phyloP scores from a whole-genome alignment of 1,140 invertebrate species.

The Brachionus plicatilis region DNA sequence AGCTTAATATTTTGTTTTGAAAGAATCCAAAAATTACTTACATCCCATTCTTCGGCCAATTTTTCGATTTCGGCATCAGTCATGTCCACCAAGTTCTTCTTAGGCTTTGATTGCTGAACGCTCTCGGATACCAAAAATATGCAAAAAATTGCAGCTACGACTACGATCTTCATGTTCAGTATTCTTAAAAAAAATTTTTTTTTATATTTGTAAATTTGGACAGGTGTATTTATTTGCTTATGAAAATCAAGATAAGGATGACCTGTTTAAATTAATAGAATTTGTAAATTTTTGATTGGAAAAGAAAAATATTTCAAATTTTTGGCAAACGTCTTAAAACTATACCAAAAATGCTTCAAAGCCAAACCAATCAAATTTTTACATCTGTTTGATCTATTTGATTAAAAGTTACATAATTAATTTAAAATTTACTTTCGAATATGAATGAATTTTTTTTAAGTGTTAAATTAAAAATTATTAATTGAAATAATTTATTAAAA shows the following conservation, averaged over 20 bases:
- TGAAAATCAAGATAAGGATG: not conserved
- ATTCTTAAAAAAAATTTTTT: not conserved
- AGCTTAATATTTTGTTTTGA: not conserved
- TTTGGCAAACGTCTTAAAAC: not conserved
- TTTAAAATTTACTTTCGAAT: not conserved
- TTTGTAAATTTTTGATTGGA: not conserved
- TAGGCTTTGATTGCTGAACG: not conserved
- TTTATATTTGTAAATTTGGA: not conserved
- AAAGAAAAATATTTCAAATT: not conserved
- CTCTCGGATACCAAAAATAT: not conserved
- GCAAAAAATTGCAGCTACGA: not conserved
- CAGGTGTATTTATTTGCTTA: not conserved
- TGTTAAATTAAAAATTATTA: not conserved
- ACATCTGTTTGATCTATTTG: not conserved
- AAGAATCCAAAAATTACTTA: not conserved
- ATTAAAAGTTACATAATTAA: not conserved
- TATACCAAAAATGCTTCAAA: not conserved
- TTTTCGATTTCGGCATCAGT: conserved; percentile 18
- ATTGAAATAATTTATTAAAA: not conserved
- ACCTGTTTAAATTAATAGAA: not conserved
- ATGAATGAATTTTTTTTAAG: not conserved
- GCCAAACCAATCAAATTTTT: conserved; percentile 4
- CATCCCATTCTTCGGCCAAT: conserved; percentile 22
- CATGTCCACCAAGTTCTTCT: conserved; percentile 26
- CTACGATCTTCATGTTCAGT: not conserved